Evolutionary conservation across 2,113 vertebrate genomes (phyloP).

Genomic region (Coryphaenoides rupestris): DNA sequence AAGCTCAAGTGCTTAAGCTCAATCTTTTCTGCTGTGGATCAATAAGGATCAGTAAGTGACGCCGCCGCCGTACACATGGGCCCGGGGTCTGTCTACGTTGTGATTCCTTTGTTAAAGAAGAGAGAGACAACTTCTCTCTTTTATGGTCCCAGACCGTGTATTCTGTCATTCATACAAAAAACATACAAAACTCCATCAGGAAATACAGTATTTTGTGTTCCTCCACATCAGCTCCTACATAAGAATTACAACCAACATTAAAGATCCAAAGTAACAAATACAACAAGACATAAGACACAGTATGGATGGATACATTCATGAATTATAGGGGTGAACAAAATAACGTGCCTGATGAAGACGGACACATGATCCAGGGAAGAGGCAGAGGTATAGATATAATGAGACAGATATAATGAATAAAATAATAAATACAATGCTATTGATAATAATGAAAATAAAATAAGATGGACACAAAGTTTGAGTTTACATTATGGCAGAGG

Average conservation of each 20-base stretch:
- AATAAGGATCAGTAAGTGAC: too few species aligned
- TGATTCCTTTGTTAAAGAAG: background rate
- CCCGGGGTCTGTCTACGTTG: background rate
- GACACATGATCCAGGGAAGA: background rate
- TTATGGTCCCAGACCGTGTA: background rate
- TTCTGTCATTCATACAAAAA: background rate
- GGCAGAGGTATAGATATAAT: too few species aligned
- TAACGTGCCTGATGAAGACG: background rate
- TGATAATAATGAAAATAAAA: too few species aligned
- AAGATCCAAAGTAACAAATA: background rate
- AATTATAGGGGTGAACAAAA: background rate
- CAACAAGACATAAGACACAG: background rate
- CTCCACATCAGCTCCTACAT: background rate
- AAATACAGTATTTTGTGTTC: background rate
- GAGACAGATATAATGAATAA: too few species aligned
- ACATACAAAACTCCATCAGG: background rate
- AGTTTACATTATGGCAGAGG: too few species aligned
- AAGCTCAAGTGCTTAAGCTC: too few species aligned
- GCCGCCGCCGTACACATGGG: too few species aligned
- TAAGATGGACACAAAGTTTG: too few species aligned
- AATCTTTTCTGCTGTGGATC: too few species aligned
- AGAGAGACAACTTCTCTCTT: background rate
- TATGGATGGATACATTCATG: background rate
- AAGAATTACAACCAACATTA: background rate
- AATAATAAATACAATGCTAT: too few species aligned